phyloP scores from a whole-genome alignment of 2,113 vertebrate genomes.

The Ceuthmochares aereus region DNA sequence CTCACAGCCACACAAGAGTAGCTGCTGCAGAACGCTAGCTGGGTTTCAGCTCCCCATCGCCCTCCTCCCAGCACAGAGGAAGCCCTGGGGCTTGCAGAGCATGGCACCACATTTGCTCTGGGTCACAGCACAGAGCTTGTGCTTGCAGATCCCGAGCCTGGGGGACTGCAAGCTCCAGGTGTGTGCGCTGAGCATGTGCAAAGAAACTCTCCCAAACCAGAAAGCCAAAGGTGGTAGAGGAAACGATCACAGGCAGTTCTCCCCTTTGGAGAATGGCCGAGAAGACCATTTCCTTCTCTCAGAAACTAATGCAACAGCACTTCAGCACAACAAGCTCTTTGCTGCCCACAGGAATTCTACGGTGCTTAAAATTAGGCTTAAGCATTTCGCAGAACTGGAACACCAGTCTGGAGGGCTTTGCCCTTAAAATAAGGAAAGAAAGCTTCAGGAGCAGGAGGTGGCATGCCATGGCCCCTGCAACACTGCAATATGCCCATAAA shows the following conservation, averaged over 20 bases:
- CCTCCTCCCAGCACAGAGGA: neutral
- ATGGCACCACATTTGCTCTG: fast-evolving
- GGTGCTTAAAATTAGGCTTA: neutral
- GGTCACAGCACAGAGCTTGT: neutral
- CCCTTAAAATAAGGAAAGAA: neutral
- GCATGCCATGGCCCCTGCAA: neutral
- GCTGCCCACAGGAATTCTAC: neutral
- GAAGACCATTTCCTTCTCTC: neutral
- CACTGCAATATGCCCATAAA: slow-evolving; percentile 35
- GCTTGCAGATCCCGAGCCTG: neutral
- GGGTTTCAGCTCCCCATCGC: neutral
- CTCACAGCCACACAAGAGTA: neutral
- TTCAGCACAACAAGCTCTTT: neutral
- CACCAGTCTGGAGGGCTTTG: neutral
- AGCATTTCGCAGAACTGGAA: neutral
- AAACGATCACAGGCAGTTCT: fast-evolving
- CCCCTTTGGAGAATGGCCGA: fast-evolving
- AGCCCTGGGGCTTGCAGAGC: neutral
- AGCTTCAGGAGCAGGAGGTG: neutral
- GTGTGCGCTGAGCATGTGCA: fast-evolving
- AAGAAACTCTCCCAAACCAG: neutral
- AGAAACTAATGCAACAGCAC: neutral
- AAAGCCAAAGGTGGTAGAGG: neutral
- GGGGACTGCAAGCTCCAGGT: neutral
- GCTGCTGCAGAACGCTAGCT: neutral